Conservation (phyloP, 2,888 invertebrate genomes). For the Mystacides longicornis region DNA sequence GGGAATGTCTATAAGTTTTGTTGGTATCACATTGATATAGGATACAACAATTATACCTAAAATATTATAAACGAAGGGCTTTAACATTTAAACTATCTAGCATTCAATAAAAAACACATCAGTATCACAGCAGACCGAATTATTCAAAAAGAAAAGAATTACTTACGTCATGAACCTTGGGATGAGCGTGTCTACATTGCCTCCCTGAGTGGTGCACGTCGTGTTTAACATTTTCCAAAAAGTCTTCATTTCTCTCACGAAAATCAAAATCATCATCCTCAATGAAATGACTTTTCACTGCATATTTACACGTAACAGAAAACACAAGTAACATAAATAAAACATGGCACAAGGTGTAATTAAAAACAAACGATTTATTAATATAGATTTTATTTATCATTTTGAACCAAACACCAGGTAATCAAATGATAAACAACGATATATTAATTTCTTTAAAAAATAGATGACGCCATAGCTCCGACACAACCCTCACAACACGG, state of each 20-base stretch:
- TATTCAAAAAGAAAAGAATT: neutral
- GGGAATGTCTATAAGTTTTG: too few relatives aligned
- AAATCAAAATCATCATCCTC: neutral
- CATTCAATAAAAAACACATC: too few relatives aligned
- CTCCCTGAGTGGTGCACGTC: neutral
- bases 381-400: neutral
- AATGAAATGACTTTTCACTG: neutral
- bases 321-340: conserved; percentile 4
- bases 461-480: neutral
- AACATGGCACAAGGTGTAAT: neutral
- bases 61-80: too few relatives aligned
- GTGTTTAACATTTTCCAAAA: neutral
- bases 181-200: conserved; percentile 3
- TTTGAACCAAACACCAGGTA: too few relatives aligned
- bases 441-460: too few relatives aligned
- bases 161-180: conserved; percentile 4
- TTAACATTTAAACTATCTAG: too few relatives aligned
- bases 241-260: neutral
- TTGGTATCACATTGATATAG: too few relatives aligned
- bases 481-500: neutral
- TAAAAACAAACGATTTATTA: neutral
- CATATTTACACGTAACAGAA: neutral
- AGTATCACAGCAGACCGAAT: too few relatives aligned
- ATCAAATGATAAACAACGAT: too few relatives aligned
- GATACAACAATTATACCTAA: too few relatives aligned